Base-by-base conservation (phyloP, 92 coral and sea anemone species). In the Plumapathes pennacea region DNA sequence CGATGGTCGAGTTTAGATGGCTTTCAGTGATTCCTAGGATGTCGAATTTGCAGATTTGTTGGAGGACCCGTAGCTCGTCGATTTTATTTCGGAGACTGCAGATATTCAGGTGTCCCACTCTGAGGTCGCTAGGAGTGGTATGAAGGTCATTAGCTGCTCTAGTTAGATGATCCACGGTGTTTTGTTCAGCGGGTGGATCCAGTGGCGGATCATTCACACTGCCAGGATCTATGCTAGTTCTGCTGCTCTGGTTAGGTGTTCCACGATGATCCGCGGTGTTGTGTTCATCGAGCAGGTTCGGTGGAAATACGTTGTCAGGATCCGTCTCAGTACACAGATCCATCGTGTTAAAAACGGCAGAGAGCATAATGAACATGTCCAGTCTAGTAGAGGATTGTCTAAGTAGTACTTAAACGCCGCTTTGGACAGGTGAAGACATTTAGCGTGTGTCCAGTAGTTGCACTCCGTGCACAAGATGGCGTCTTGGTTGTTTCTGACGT, bases 391-490 rank as follows among this genome's bases (percentile, higher is more conserved):
- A 4, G 51, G 54, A n/a, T 53, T 37, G 5, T 20, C 50, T 13
- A 51, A 31, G 42, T 50, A 52, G 42, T 66, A 66, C 12, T 32
- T 33, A 36, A 66, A 66, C 4, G 27, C 15, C 8, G 24, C 29
- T 13, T 22, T 29, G 4, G 62, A 11, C 48, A 51, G 14, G 15
- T 39, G 5, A 2, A 52, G 51, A 26, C 73, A 66, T 39, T 26
- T 66, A 8, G 62, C 73, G 53, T 66, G 73, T 8, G 30, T 50
- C 62, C 73, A 66, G 10, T n/a, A 6, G 0, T 34, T 41, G 46
- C 71, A 64, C 15, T 11, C 13, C 6, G 47, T 6, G 26, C 72
- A 48, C 46, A 69, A 69, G 25, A 57, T 69, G 77, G 74, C 74
- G 61, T 65, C 72, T 43, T 67, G 74, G 46, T 53, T 67, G 46